Base-by-base conservation (phyloP, 2,113 vertebrate species). In the Drymodes brunneopygia region DNA sequence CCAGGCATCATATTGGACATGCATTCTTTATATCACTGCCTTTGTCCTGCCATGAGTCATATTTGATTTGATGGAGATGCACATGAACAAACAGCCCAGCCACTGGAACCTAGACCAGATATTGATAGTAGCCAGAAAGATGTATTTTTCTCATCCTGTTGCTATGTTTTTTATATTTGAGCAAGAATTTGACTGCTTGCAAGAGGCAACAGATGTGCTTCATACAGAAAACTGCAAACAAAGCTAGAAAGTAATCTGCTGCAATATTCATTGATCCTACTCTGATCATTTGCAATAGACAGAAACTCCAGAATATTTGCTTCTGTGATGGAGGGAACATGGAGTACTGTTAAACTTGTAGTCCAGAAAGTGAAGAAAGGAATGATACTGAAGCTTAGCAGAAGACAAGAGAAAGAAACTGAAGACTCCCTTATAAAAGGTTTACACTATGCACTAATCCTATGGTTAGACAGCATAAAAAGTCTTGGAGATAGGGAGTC, bases 51-150 rank as follows among this genome's bases (percentile, higher is more conserved):
- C n/a, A 22, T 48, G 7, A 82, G 5, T 75, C 7, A 54, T 58
- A 38, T 23, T 57, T 12, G 10, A 0, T 1, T 24, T 44, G 42
- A 0, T 9, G 17, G 20, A 57, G 5, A 71, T 47, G 8, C 10
- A 18, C 19, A 51, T 15, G 14, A 61, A 35, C 22, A 78, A 67
- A 71, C 1, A 53, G 1, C 8, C 31, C 15, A 86, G 18, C 6
- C 25, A 44, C 42, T n/a, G 29, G 15, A 78, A 84, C 4, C 23
- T 50, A 58, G 13, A 10, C 74, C 36, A 54, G 22, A 70, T 61
- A 70, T 10, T 47, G 22, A 64, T 28, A 61, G 3, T 31, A 19
- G 10, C 9, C 10, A 86, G 42, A 84, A 62, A 53, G 2, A 7
- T 18, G 1, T 12, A 0, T 44, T 75, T 56, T 74, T 25, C 35